Base-by-base conservation (phyloP, 2,888 invertebrate species). In the Diachrysia chrysitis region DNA sequence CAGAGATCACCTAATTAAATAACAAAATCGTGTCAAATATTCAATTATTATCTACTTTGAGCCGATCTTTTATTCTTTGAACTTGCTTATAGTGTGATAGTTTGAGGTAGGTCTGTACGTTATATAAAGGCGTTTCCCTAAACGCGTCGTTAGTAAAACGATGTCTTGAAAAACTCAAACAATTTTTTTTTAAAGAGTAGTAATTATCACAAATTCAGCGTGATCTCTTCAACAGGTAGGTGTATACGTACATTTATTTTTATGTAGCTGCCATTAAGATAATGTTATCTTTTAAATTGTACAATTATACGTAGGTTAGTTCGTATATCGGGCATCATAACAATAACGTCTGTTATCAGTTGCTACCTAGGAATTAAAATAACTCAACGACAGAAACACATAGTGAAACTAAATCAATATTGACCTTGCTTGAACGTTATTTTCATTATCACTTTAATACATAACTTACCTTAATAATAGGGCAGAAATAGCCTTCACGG, bases 321-420 rank as follows among this genome's bases (percentile, higher is more conserved):
- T 63, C 57, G 42, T 32, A 35, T 78, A 73, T 80, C 69, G 63
- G 66, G 64, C 79, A 79, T 73, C 64, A 69, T 69, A 79, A 81
- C 64, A 76, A 69, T 71, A 69, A 76, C 66, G 19, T 2, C 9
- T n/a, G 59, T 68, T 81, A 77, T 77, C 80, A 70, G 69, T 71
- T 72, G 78, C 71, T 77, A 72, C 69, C 72, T 69, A 68, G 71
- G 66, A 73, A 73, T 71, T 71, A 68, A 72, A 61, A 63, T 58
- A 69, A 65, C 51, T 62, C 9, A 14, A 46, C 59, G 66, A 57
- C 76, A 71, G 17, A 5, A 48, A 37, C 55, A 65, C 66, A 75
- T 65, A 68, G 59, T 42, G 17, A 68, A 64, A 56, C 61, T 58
- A 35, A 53, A 63, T 63, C 19, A 78, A 58, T 73, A 77, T 61